Conservation (phyloP, 1,140 invertebrate genomes). For the Dendroctonus valens region DNA sequence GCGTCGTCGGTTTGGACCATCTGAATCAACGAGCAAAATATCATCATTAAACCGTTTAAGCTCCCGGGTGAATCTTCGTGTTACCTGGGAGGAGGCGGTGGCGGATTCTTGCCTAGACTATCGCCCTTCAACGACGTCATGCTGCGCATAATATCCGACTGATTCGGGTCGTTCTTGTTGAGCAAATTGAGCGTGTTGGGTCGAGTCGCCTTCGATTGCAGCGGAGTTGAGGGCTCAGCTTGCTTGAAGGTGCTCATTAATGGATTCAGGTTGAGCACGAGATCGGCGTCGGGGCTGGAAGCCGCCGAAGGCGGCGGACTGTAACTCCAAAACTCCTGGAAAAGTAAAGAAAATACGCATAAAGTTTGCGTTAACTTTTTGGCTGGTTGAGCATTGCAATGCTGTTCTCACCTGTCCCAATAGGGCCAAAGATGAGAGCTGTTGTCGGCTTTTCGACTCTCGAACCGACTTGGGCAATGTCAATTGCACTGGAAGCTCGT, state of each 20-base stretch:
- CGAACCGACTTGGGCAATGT: conserved; percentile 78
- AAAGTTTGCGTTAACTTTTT: neutral
- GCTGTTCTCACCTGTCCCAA: conserved; percentile 67
- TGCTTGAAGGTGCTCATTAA: conserved; percentile 65
- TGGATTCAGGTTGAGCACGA: conserved; percentile 74
- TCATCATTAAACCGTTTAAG: neutral
- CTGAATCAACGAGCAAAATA: conserved; percentile 37
- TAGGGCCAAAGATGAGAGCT: conserved; percentile 84
- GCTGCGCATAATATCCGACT: conserved; percentile 35
- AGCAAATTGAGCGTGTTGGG: conserved; percentile 78
- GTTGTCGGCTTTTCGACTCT: conserved; percentile 83
- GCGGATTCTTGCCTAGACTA: conserved; percentile 56
- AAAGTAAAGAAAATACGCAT: conserved; percentile 40
- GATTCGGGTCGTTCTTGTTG: conserved; percentile 47
- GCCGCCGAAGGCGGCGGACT: conserved; percentile 51
- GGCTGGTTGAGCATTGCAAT: neutral
- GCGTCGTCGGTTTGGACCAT: conserved; percentile 65
- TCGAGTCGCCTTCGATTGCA: conserved; percentile 67
- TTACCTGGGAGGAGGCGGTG: conserved; percentile 55
- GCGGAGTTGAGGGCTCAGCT: conserved; percentile 53
- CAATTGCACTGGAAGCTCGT: conserved; percentile 90
- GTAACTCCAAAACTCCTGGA: conserved; percentile 70
- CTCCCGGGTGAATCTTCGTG: neutral
- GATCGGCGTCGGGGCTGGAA: conserved; percentile 64
- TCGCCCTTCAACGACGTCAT: conserved; percentile 41